phyloP scores from a whole-genome alignment of 2,888 invertebrate species.

The Sphecodes monilicornis region DNA sequence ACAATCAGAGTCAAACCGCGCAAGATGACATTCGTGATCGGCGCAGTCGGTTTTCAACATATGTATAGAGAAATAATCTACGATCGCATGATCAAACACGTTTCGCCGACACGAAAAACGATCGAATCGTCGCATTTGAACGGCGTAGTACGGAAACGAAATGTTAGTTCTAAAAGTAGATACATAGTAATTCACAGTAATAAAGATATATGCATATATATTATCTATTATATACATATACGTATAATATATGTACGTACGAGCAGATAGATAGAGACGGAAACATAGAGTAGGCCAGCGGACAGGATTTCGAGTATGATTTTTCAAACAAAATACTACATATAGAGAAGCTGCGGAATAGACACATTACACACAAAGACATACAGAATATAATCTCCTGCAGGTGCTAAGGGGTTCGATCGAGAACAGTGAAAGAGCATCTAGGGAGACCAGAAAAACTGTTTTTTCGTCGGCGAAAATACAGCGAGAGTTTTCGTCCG shows the following conservation, averaged over 20 bases:
- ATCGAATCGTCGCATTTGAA: slow-evolving; percentile 10
- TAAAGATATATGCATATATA: not conserved
- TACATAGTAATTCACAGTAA: slow-evolving; percentile 1
- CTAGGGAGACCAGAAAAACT: not conserved
- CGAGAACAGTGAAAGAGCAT: not conserved
- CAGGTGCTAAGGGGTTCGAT: not conserved
- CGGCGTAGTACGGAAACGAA: not conserved
- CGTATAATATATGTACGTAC: slow-evolving; percentile 80
- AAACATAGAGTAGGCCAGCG: slow-evolving; percentile 79
- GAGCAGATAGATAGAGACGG: slow-evolving; percentile 74
- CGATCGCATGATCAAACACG: not conserved
- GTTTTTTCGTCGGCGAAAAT: not conserved
- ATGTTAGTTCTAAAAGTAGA: slow-evolving; percentile 14
- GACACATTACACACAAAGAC: slow-evolving; percentile 44
- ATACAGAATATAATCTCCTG: not conserved
- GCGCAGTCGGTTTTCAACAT: slow-evolving; percentile 16
- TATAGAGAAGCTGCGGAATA: slow-evolving; percentile 54
- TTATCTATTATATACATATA: not conserved
- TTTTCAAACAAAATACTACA: slow-evolving; percentile 51
- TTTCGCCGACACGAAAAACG: not conserved
- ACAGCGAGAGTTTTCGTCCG: not conserved
- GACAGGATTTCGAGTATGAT: slow-evolving; percentile 76
- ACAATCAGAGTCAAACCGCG: slow-evolving; percentile 18
- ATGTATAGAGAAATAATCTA: not conserved
- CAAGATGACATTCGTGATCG: slow-evolving; percentile 20